phyloP scores from a whole-genome alignment of 1,140 invertebrate species.

The Proctacanthus coquilletti region DNA sequence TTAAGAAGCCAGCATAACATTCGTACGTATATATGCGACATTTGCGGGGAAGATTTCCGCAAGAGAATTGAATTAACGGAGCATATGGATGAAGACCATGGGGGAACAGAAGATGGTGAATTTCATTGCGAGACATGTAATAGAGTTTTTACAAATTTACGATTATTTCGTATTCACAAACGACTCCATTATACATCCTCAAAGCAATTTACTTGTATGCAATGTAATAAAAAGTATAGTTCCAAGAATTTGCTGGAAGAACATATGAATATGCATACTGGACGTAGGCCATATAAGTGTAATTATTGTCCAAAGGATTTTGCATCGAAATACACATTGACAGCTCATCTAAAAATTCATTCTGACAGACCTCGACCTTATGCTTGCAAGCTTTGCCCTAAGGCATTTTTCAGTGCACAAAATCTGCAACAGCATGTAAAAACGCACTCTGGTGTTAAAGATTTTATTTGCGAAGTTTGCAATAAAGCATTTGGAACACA shows the following conservation, averaged over 20 bases:
- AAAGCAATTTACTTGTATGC: slow-evolving; percentile 45
- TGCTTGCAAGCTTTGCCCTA: slow-evolving; percentile 48
- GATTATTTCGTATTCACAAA: slow-evolving; percentile 45
- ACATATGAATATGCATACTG: slow-evolving; percentile 54
- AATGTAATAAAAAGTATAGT: slow-evolving; percentile 48
- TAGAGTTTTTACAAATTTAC: slow-evolving; percentile 42
- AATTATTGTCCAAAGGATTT: slow-evolving; percentile 52
- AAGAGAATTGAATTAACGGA: slow-evolving; percentile 42
- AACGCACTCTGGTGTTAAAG: slow-evolving; percentile 51
- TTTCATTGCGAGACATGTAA: slow-evolving; percentile 50
- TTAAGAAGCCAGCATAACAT: slow-evolving; percentile 41
- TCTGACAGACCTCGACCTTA: slow-evolving; percentile 45
- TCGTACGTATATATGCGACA: slow-evolving; percentile 51
- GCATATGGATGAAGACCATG: slow-evolving; percentile 50
- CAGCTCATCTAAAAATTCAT: slow-evolving; percentile 60
- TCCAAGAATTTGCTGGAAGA: slow-evolving; percentile 50
- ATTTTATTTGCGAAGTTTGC: slow-evolving; percentile 54
- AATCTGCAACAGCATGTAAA: slow-evolving; percentile 57
- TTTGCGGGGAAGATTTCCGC: slow-evolving; percentile 48
- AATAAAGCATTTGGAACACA: slow-evolving; percentile 61
- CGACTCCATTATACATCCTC: slow-evolving; percentile 42
- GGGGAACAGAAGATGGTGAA: slow-evolving; percentile 36
- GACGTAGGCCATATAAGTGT: slow-evolving; percentile 49
- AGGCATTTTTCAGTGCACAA: slow-evolving; percentile 58
- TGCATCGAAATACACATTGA: slow-evolving; percentile 60